These are phyloP conservation scores for Physocephala rufipes DNA, from an alignment of 2,888 invertebrate species.

Conservation along the genomic window DNA sequence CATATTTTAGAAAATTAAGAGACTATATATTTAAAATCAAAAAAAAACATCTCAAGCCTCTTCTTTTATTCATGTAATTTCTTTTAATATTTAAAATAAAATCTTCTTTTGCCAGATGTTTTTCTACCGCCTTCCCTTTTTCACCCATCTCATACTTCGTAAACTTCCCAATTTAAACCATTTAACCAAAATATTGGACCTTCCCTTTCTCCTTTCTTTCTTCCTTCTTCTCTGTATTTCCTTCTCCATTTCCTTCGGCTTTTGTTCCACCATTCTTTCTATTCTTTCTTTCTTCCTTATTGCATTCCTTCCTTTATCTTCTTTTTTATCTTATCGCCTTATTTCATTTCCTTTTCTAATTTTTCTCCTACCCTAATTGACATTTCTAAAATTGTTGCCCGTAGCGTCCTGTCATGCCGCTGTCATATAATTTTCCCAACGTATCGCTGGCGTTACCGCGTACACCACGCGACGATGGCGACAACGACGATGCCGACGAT, in stretches of 20 bases:
- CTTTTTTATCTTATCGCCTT: not conserved
- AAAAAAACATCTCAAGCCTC: constrained; percentile 38
- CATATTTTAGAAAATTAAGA: not conserved
- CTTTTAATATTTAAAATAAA: not conserved
- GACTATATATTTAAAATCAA: constrained; percentile 11
- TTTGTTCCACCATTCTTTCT: constrained; percentile 9
- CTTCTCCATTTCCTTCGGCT: constrained; percentile 26
- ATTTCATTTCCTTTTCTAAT: not conserved
- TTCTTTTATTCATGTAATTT: not conserved
- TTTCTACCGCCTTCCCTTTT: too few relatives aligned
- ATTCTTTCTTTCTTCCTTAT: constrained; percentile 4
- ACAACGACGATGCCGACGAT: constrained; percentile 48
- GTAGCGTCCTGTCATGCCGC: constrained; percentile 77
- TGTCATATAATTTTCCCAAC: constrained; percentile 88
- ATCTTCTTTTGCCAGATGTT: too few relatives aligned
- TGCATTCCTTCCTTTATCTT: not conserved
- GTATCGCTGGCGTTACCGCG: constrained; percentile 74
- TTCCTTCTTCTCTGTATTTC: constrained; percentile 32
- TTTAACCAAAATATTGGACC: too few relatives aligned
- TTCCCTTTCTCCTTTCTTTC: too few relatives aligned
- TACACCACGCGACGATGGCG: constrained; percentile 32
- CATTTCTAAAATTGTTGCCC: constrained; percentile 61
- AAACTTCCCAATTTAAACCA: too few relatives aligned
- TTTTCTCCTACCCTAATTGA: not conserved
- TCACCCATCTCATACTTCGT: too few relatives aligned